Conservation (phyloP, 2,113 vertebrate genomes). For the Atractosteus spatula region DNA sequence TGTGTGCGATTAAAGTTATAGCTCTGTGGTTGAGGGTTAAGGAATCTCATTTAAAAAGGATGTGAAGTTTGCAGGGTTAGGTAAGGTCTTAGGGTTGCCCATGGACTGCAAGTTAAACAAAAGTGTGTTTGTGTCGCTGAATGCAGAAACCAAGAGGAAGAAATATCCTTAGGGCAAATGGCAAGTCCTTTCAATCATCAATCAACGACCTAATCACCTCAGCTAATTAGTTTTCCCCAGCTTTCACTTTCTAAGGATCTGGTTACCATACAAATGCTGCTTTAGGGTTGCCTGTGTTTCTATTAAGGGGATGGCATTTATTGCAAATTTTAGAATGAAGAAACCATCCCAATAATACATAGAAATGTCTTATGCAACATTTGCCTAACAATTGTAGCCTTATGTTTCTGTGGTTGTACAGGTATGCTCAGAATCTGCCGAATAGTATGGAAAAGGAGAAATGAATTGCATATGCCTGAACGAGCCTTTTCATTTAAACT, state of each 20-base stretch:
- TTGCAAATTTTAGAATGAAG: neutral
- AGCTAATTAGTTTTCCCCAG: neutral
- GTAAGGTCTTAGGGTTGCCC: neutral
- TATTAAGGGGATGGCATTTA: neutral
- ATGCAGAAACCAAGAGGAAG: conserved; percentile 11
- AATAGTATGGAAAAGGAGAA: conserved; percentile 23
- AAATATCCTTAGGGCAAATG: conserved; percentile 9
- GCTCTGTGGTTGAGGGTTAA: neutral
- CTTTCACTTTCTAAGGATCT: neutral
- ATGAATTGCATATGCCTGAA: conserved; percentile 13
- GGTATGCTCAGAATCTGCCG: conserved; percentile 1
- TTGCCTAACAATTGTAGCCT: neutral
- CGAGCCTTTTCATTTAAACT: neutral
- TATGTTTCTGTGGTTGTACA: neutral
- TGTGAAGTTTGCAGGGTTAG: neutral
- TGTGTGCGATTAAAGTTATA: too few relatives aligned
- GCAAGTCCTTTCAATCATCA: conserved; percentile 11
- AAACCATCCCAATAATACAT: neutral
- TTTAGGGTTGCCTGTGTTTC: neutral
- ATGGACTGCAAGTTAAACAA: conserved; percentile 10
- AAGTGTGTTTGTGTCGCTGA: conserved; percentile 6
- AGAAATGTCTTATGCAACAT: neutral
- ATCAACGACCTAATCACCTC: conserved; percentile 20
- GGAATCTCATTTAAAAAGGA: neutral
- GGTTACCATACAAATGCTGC: neutral